Evolutionary conservation across 1,140 invertebrate species (phyloP).

Genomic region (Drosophila sulfurigaster): DNA sequence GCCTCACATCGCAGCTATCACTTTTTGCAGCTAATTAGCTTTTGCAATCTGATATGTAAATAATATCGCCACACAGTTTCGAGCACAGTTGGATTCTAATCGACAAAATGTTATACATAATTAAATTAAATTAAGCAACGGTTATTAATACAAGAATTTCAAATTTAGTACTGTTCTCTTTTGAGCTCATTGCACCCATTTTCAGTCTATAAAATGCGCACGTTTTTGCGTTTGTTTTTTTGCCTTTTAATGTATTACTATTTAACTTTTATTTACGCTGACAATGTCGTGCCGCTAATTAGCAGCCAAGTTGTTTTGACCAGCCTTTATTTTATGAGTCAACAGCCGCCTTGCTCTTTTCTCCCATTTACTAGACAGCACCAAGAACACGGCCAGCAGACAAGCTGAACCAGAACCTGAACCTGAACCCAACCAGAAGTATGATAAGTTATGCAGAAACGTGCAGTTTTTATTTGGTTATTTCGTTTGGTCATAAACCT

Average conservation of each 20-base stretch:
- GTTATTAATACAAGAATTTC: too few species aligned
- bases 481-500: slow-evolving; percentile 54
- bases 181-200: background rate
- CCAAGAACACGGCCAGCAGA: slow-evolving; percentile 25
- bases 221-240: slow-evolving; percentile 29
- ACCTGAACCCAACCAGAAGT: slow-evolving; percentile 11
- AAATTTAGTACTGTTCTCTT: background rate
- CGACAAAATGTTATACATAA: too few species aligned
- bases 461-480: slow-evolving; percentile 56
- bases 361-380: slow-evolving; percentile 1
- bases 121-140: too few species aligned
- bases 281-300: slow-evolving; percentile 61
- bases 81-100: background rate
- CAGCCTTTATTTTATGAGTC: slow-evolving; percentile 38
- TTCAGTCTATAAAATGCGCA: slow-evolving; percentile 15
- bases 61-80: background rate
- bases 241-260: slow-evolving; percentile 7
- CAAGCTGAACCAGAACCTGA: slow-evolving; percentile 8
- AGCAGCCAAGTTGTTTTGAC: slow-evolving; percentile 48
- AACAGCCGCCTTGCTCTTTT: background rate
- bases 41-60: background rate
- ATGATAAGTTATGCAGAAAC: slow-evolving; percentile 64
- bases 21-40: slow-evolving; percentile 12
- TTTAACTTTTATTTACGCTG: slow-evolving; percentile 43
- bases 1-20: background rate